Percentiles rank a stretch among this genome's conserved stretches.
phyloP scores from a whole-genome alignment of 2,888 invertebrate genomes.

The Ormyrus rosae region DNA sequence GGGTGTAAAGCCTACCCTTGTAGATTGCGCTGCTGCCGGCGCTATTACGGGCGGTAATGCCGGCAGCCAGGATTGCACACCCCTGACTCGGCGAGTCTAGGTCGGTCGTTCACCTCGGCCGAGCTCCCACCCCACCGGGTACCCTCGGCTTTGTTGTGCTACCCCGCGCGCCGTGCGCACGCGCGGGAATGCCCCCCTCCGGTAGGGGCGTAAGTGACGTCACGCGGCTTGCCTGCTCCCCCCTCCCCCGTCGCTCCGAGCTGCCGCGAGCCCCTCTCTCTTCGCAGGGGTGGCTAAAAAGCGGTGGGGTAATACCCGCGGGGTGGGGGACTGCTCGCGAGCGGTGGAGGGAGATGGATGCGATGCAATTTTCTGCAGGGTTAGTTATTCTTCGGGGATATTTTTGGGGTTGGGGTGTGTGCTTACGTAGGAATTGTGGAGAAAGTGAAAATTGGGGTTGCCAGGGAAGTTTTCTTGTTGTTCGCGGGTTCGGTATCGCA shows the following conservation, averaged over 20 bases:
- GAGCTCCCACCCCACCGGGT: neutral
- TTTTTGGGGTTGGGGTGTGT: neutral
- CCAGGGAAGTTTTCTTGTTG: too few relatives aligned
- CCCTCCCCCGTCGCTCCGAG: neutral
- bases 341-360: neutral
- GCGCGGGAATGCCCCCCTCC: neutral
- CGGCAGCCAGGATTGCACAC: constrained; percentile 67
- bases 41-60: neutral
- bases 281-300: neutral
- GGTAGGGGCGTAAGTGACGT: constrained; percentile 36
- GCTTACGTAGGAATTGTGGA: too few relatives aligned
- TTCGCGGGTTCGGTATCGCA: too few relatives aligned
- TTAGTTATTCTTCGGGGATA: neutral
- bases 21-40: constrained; percentile 59
- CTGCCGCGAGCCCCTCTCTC: neutral
- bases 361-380: neutral
- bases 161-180: neutral
- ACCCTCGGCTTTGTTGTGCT: too few relatives aligned
- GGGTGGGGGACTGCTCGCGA: neutral
- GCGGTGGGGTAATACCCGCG: neutral
- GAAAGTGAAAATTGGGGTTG: too few relatives aligned
- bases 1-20: constrained; percentile 71
- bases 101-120: constrained; percentile 74
- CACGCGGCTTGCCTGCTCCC: constrained; percentile 8
- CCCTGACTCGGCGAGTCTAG: constrained; percentile 75